Evolutionary conservation across 2,888 invertebrate species (phyloP).

Genomic region (Malthinus seriepunctatus): DNA sequence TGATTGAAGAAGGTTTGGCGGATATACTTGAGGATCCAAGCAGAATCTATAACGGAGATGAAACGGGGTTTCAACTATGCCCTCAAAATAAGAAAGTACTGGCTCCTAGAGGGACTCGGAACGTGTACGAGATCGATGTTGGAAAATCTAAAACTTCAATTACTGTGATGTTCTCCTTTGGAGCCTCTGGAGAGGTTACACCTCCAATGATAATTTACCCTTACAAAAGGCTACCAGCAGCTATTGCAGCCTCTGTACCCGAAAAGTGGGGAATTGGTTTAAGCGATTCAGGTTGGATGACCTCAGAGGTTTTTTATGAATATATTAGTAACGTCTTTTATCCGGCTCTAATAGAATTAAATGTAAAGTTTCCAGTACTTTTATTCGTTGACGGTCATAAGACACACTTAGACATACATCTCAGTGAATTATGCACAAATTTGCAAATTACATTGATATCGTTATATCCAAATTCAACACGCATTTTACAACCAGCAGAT

Average conservation of each 20-base stretch:
- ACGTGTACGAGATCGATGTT: conserved; percentile 36
- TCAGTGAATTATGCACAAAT: conserved; percentile 32
- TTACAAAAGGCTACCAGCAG: conserved; percentile 41
- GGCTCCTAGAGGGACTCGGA: conserved; percentile 25
- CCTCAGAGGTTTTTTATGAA: conserved; percentile 37
- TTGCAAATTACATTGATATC: too few relatives aligned
- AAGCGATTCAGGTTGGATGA: conserved; percentile 40
- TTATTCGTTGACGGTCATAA: conserved; percentile 32
- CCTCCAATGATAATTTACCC: conserved; percentile 47
- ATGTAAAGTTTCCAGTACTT: conserved; percentile 27
- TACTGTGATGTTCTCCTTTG: conserved; percentile 50
- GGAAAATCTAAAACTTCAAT: conserved; percentile 44
- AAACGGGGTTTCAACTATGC: conserved; percentile 44
- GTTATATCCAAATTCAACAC: too few relatives aligned
- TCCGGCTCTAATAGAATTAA: conserved; percentile 17
- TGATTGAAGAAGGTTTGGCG: too few relatives aligned
- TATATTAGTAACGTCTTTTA: conserved; percentile 33
- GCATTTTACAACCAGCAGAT: conserved; percentile 44
- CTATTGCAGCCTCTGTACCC: conserved; percentile 42
- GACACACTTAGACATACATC: not conserved
- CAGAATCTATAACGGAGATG: conserved; percentile 38
- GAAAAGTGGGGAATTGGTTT: conserved; percentile 42
- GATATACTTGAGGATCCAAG: too few relatives aligned
- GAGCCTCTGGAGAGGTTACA: conserved; percentile 34
- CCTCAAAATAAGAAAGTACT: conserved; percentile 36